These are phyloP conservation scores for Metopia argyrocephala DNA, from an alignment of 2,888 invertebrate species.

Conservation along the genomic window DNA sequence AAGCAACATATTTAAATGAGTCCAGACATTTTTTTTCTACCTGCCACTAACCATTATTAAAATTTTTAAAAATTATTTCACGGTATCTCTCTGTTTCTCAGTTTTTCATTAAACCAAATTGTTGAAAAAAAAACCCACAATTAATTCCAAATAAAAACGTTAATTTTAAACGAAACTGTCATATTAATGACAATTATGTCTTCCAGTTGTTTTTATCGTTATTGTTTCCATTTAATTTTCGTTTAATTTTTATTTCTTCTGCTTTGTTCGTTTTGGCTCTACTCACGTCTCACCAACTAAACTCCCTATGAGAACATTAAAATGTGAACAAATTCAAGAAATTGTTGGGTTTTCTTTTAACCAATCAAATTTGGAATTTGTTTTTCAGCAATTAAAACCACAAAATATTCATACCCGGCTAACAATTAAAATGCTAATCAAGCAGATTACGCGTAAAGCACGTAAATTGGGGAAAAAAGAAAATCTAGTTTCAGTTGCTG, in stretches of 20 bases:
- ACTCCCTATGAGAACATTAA: background rate
- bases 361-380: conserved; percentile 1
- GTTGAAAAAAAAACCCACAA: conserved; percentile 17
- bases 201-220: no score
- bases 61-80: no score
- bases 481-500: no score
- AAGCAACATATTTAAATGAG: no score
- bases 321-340: background rate
- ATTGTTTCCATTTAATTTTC: background rate
- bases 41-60: no score
- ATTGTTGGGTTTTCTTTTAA: background rate
- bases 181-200: background rate
- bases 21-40: no score
- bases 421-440: conserved; percentile 66
- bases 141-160: conserved; percentile 47
- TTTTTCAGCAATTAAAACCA: conserved; percentile 26
- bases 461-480: conserved; percentile 55
- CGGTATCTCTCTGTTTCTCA: no score
- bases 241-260: background rate
- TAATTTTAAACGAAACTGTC: conserved; percentile 22
- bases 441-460: conserved; percentile 64
- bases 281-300: conserved; percentile 16
- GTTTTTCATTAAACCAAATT: no score
- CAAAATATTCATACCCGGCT: conserved; percentile 42
- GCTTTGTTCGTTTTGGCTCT: background rate